phyloP scores from a whole-genome alignment of 1,140 invertebrate species.

The Macrosteles quadrilineatus region DNA sequence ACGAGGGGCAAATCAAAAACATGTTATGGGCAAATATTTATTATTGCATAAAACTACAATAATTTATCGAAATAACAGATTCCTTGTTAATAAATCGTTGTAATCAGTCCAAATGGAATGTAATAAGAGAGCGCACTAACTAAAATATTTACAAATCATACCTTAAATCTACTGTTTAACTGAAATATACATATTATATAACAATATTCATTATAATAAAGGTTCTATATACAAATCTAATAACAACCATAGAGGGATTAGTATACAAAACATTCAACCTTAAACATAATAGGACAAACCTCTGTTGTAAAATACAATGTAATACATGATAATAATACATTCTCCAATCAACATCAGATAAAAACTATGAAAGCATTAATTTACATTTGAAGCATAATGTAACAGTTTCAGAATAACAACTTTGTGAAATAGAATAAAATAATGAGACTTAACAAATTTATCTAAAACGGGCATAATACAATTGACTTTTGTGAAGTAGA shows the following conservation, averaged over 20 bases:
- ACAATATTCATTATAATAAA: not conserved
- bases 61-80: constrained; percentile 1
- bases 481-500: too few relatives aligned
- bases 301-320: too few relatives aligned
- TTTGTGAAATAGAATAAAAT: too few relatives aligned
- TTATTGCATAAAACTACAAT: constrained; percentile 22
- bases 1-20: too few relatives aligned
- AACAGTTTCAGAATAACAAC: too few relatives aligned
- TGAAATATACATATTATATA: constrained; percentile 13
- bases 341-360: too few relatives aligned
- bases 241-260: constrained; percentile 7
- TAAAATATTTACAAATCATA: constrained; percentile 6
- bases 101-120: constrained; percentile 22
- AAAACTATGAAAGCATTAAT: too few relatives aligned
- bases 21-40: constrained; percentile 11
- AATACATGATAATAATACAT: too few relatives aligned
- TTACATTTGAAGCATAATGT: too few relatives aligned
- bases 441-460: too few relatives aligned
- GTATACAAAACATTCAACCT: constrained; percentile 13
- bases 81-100: constrained; percentile 24
- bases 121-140: constrained; percentile 18
- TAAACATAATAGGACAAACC: constrained; percentile 18
- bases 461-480: too few relatives aligned
- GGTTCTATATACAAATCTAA: constrained; percentile 7
- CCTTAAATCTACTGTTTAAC: constrained; percentile 14